A percentile compares a stretch with the other conserved stretches of the same genome.
Evolutionary conservation across 2,113 vertebrate genomes (phyloP).

Genomic region (Agapornis roseicollis): DNA sequence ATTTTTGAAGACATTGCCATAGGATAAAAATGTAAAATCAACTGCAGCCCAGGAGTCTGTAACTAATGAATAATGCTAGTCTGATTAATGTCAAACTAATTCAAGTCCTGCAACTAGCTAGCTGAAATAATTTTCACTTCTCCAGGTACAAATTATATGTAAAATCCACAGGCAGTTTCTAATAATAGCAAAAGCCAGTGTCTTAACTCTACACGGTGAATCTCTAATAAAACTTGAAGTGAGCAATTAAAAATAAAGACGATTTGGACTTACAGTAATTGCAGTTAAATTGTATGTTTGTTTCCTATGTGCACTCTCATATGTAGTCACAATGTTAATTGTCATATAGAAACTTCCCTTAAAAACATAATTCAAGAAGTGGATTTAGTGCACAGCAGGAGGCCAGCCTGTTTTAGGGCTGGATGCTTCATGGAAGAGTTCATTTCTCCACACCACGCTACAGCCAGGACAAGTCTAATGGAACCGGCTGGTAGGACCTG

Average conservation of each 20-base stretch:
- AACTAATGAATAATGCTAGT: conserved; percentile 44
- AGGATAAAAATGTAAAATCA: neutral
- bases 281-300: neutral
- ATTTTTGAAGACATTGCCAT: neutral
- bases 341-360: neutral
- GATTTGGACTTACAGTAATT: neutral
- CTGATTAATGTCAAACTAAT: conserved; percentile 44
- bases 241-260: neutral
- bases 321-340: neutral
- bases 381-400: neutral
- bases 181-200: neutral
- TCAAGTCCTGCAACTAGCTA: neutral
- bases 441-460: neutral
- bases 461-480: neutral
- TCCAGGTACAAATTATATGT: conserved; percentile 22
- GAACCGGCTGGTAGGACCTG: neutral
- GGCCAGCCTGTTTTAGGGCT: neutral
- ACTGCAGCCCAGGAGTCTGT: neutral
- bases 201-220: neutral
- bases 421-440: neutral
- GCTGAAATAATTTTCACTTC: conserved; percentile 12
- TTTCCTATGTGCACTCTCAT: neutral
- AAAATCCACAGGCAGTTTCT: neutral
- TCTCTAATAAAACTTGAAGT: neutral
- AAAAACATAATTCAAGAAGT: neutral